Base-by-base conservation (phyloP, 2,888 invertebrate species). In the Micoletzkya japonica region DNA sequence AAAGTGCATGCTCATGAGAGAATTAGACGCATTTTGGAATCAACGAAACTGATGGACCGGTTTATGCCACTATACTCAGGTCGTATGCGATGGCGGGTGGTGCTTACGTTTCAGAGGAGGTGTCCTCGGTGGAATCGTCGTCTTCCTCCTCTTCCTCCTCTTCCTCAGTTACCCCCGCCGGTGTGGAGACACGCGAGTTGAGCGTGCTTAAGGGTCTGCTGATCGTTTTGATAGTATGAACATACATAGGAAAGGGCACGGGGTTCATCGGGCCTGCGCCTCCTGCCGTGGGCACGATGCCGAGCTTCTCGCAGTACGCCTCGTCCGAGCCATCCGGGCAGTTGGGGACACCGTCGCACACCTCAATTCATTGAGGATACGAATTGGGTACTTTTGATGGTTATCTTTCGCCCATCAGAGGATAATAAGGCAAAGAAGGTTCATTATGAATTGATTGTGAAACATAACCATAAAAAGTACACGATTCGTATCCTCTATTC, bases 251-350 rank as follows among this genome's bases (percentile, higher is more conserved):
- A 1, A 54, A 28, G 0, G 52, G 44, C 1, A 66, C 20, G 14
- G 54, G 64, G 57, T 7, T n/a, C 7, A 32, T 7, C 30, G 32
- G 7, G 7, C 59, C 36, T 6, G 17, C 32, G 6, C 59, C 24
- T 14, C 32, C 10, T 56, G 56, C n/a, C 24, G 10, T 10, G 32
- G 64, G 52, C 54, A 17, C 32, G 34, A 24, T 28, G 26, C 6
- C 30, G 24, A n/a, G n/a, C n/a, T 37, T 49, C 24, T 78, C 76
- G 69, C 84, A 84, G 70, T 85, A 83, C 28, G 70, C 70, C 68
- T 85, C 85, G 74, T 85, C 85, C 14, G 81, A 79, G 6, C 75
- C 81, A 72, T 85, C 85, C 7, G 76, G 79, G 70, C 85, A 85
- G 44, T 85, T 75, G 4, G 75, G 66, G 4, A 72, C 57, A 4